Evolutionary conservation across 2,888 invertebrate species (phyloP).

Genomic region (Apamea crenata): DNA sequence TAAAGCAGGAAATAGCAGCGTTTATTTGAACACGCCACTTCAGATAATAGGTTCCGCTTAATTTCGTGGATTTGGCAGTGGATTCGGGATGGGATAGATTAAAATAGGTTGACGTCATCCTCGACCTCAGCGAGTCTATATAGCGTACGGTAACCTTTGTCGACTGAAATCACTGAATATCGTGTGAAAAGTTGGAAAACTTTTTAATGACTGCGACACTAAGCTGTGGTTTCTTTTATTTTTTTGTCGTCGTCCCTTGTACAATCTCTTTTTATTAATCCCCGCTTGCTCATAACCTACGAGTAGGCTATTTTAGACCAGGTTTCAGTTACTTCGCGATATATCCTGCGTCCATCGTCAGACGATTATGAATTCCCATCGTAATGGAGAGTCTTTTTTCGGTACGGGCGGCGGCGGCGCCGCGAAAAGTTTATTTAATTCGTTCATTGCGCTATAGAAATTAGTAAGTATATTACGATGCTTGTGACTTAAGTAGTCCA

Average conservation of each 20-base stretch:
- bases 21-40: conserved; percentile 20
- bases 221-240: neutral
- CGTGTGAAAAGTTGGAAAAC: neutral
- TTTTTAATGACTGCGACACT: neutral
- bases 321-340: too few relatives aligned
- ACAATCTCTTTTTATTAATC: too few relatives aligned
- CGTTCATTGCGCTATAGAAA: too few relatives aligned
- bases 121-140: neutral
- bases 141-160: conserved; percentile 6
- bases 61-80: conserved; percentile 43
- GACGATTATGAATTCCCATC: too few relatives aligned
- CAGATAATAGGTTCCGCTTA: conserved; percentile 29
- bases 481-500: too few relatives aligned
- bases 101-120: conserved; percentile 38
- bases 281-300: too few relatives aligned
- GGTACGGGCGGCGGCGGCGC: too few relatives aligned
- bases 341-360: too few relatives aligned
- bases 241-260: neutral
- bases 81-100: conserved; percentile 21
- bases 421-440: too few relatives aligned
- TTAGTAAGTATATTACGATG: too few relatives aligned
- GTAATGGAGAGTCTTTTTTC: too few relatives aligned
- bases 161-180: neutral
- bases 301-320: too few relatives aligned
- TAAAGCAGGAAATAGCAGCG: conserved; percentile 14